Conservation (phyloP, 1,140 invertebrate species). For the Penaeus chinensis region DNA sequence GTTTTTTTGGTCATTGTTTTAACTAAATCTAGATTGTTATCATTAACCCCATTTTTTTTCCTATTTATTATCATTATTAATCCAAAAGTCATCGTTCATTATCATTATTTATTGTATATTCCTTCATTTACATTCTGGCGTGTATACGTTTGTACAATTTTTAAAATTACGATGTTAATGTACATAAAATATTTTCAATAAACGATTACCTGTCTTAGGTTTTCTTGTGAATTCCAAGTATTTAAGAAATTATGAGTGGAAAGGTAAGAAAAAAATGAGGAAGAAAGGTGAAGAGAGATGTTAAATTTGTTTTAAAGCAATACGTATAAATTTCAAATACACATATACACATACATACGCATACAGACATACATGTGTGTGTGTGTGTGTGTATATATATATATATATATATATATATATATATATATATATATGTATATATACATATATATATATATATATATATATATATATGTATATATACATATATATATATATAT, state of each 20-base stretch:
- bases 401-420: slow-evolving; percentile 10
- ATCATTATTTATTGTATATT: too few species aligned
- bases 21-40: too few species aligned
- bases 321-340: background rate
- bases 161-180: too few species aligned
- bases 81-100: too few species aligned
- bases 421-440: slow-evolving; percentile 14
- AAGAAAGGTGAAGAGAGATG: background rate
- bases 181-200: background rate
- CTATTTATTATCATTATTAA: too few species aligned
- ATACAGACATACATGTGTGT: slow-evolving; percentile 19
- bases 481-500: too few species aligned
- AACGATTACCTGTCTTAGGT: background rate
- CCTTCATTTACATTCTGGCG: too few species aligned
- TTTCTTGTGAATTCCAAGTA: background rate
- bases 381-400: slow-evolving; percentile 8
- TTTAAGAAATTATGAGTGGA: background rate
- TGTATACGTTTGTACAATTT: too few species aligned
- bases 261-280: background rate
- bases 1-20: too few species aligned
- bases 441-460: slow-evolving; percentile 10
- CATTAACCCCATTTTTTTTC: too few species aligned
- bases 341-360: background rate
- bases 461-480: too few species aligned
- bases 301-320: background rate